Evolutionary conservation across 2,113 vertebrate genomes (phyloP), one percentile per base, ranked within the genome.

Genomic region (Xenus cinereus): DNA sequence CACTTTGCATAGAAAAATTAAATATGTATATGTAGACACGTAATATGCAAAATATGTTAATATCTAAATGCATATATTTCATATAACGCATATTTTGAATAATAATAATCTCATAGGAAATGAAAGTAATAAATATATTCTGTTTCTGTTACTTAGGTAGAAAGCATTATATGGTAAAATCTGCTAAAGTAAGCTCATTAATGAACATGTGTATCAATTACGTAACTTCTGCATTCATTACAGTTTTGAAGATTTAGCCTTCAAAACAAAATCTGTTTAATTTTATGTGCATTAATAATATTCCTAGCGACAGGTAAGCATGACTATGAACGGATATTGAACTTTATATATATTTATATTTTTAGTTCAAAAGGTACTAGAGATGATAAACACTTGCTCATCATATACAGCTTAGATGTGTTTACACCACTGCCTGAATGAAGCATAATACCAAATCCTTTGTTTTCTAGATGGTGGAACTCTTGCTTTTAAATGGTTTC

Each of bases 171-270:
- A 63, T 63, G 46, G 28, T 83, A 77, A 86, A 88, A 67, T 74
- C 37, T 83, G 63, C 68, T 94, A 63, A 91, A 94, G 85, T 73
- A 79, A 87, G n/a, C 48, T 93, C 12, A 1, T 67, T 95, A 94
- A 72, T 92, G 72, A 93, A 80, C 68, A 43, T n/a, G 69, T 50
- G 51, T 77, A 72, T 74, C 82, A 82, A 54, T 87, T 96, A 80
- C 71, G 51, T 85, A 93, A 90, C 87, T 74, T 84, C 59, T 77
- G 64, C 64, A 77, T 32, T 94, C 64, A 46, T 93, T 92, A 86
- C 24, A 18, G 26, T 71, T 91, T 80, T 73, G 92, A 84, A 86
- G 79, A 87, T 72, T 80, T 33, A 87, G n/a, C 62, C 33, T 90
- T 93, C 79, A 73, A 66, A 94, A 89, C 48, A 93, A 77, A 92